These are phyloP conservation scores for Plebejus argus DNA, from an alignment of 2,888 invertebrate species.

Conservation along the genomic window DNA sequence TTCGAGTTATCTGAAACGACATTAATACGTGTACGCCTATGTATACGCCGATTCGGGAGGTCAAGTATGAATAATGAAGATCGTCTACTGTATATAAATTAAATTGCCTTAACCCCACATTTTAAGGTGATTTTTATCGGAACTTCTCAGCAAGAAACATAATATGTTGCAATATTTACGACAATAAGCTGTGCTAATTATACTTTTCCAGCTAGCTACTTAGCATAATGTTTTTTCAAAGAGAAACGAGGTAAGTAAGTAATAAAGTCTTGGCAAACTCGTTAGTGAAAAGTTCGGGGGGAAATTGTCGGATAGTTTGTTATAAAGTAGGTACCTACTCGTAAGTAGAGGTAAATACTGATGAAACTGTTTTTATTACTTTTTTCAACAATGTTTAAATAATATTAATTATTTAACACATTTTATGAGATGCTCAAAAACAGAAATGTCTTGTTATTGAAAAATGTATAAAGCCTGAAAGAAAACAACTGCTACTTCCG, in stretches of 20 bases:
- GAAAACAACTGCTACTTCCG: too few relatives aligned
- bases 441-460: too few relatives aligned
- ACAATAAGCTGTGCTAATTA: background rate
- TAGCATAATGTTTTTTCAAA: background rate
- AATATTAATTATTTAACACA: too few relatives aligned
- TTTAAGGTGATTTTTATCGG: background rate
- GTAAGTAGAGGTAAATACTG: too few relatives aligned
- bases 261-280: background rate
- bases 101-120: background rate
- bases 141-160: background rate
- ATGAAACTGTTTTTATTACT: background rate
- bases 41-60: too few relatives aligned
- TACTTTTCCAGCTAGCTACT: background rate
- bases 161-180: background rate
- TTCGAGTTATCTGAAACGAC: too few relatives aligned
- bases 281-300: background rate
- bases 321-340: background rate
- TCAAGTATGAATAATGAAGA: too few relatives aligned
- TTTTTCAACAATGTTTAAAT: too few relatives aligned
- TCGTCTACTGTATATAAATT: background rate
- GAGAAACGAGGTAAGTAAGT: background rate
- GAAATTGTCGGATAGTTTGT: background rate
- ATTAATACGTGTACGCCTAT: too few relatives aligned
- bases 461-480: too few relatives aligned
- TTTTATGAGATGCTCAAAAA: too few relatives aligned